A percentile compares a stretch with the other conserved stretches of the same genome.
phyloP scores from a whole-genome alignment of 30 jellyfish, hydroid and myxozoan species.

The Pelagia noctiluca region DNA sequence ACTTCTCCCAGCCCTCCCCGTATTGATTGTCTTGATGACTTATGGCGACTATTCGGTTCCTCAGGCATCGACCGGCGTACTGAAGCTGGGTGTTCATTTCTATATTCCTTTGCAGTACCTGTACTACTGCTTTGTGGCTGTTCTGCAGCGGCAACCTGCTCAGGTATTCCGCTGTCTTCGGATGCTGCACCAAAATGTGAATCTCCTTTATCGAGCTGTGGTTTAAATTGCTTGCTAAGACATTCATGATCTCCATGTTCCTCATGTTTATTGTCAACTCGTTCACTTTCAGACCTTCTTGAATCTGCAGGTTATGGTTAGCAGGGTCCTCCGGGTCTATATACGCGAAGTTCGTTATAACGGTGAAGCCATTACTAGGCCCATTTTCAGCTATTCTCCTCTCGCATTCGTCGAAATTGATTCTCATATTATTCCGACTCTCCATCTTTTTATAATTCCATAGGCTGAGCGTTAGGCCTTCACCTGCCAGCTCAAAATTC shows the following conservation, averaged over 20 bases:
- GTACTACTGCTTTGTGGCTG: constrained; percentile 43
- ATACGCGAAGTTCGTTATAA: background rate
- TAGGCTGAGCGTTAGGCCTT: too few relatives aligned
- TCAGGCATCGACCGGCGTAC: constrained; percentile 31
- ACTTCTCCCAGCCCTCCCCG: constrained; percentile 62
- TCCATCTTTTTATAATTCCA: too few relatives aligned
- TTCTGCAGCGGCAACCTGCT: constrained; percentile 16
- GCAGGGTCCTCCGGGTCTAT: background rate
- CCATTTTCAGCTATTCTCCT: too few relatives aligned
- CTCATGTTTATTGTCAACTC: constrained; percentile 6
- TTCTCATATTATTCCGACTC: too few relatives aligned
- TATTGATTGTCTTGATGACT: constrained; percentile 40
- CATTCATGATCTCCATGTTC: constrained; percentile 29
- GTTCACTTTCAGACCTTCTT: background rate
- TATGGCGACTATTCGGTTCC: constrained; percentile 22
- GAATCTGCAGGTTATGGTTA: background rate
- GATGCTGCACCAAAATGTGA: constrained; percentile 27
- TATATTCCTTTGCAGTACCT: constrained; percentile 1
- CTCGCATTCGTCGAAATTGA: too few relatives aligned
- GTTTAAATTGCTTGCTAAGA: constrained; percentile 38
- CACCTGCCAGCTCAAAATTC: too few relatives aligned
- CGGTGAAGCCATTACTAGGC: constrained; percentile 17
- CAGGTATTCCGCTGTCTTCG: constrained; percentile 30
- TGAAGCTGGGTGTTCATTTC: background rate
- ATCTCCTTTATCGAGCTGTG: constrained; percentile 4